These are phyloP conservation scores for Tetramorium simillimum DNA, from an alignment of 1,140 invertebrate genomes.

Conservation along the genomic window DNA sequence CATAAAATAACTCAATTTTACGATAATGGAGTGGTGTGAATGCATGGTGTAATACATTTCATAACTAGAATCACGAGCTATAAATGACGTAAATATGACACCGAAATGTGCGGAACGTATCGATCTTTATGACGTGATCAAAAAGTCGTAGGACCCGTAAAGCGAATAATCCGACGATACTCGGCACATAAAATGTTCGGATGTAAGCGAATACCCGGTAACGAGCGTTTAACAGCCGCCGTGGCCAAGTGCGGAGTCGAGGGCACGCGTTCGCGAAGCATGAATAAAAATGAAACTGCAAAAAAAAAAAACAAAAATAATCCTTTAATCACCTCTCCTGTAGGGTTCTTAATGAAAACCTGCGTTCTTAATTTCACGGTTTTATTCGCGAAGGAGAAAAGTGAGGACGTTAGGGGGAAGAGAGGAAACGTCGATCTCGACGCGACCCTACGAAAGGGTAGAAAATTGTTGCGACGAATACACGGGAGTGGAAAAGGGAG, in stretches of 20 bases:
- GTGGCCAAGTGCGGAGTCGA: neutral
- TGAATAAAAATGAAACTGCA: slow-evolving; percentile 68
- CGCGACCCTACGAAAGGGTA: slow-evolving; percentile 21
- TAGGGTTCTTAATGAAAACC: slow-evolving; percentile 68
- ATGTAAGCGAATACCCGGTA: slow-evolving; percentile 41
- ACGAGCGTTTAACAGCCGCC: slow-evolving; percentile 55
- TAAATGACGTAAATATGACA: neutral
- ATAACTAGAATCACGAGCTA: neutral
- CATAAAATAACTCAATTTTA: neutral
- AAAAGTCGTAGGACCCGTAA: neutral
- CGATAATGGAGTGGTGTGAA: neutral
- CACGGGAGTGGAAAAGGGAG: neutral
- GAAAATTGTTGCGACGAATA: slow-evolving; percentile 12
- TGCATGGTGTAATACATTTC: neutral
- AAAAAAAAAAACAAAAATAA: slow-evolving; percentile 51
- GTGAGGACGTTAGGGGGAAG: neutral
- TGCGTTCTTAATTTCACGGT: slow-evolving; percentile 65
- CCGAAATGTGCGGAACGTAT: neutral
- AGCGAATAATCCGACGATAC: slow-evolving; percentile 20
- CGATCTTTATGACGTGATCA: neutral
- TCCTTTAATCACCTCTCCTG: slow-evolving; percentile 60
- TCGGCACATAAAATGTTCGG: neutral
- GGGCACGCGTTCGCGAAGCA: neutral
- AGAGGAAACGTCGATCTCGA: slow-evolving; percentile 27
- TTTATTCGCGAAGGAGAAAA: slow-evolving; percentile 18